These are phyloP conservation scores for Pyrgilauda ruficollis DNA, from an alignment of 2,113 vertebrate species.

Conservation along the genomic window DNA sequence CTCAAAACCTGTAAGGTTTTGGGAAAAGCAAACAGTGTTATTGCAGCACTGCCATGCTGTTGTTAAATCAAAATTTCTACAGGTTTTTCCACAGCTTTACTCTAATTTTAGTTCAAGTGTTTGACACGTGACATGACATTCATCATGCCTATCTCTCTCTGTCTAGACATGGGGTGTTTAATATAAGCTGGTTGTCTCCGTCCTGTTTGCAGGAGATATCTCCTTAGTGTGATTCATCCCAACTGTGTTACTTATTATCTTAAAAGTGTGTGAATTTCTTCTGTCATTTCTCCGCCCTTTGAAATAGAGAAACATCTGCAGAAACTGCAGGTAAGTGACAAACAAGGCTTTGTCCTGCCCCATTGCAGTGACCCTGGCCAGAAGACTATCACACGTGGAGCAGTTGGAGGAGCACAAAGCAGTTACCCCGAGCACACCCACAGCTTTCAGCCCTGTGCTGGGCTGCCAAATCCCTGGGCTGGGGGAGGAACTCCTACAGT, in stretches of 20 bases:
- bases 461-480: neutral
- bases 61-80: neutral
- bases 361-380: rapidly evolving
- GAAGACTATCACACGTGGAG: neutral
- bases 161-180: neutral
- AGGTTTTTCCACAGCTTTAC: neutral
- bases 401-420: neutral
- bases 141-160: neutral
- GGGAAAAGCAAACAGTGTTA: neutral
- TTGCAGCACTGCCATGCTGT: neutral
- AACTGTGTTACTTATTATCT: rapidly evolving
- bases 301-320: neutral
- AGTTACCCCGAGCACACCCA: rapidly evolving
- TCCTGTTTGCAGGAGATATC: neutral
- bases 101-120: neutral
- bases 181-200: neutral
- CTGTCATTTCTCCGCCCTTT: neutral
- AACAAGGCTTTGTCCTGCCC: neutral
- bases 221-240: neutral
- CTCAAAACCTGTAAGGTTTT: neutral
- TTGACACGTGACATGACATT: rapidly evolving
- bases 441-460: neutral
- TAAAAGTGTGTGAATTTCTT: neutral
- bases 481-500: neutral
- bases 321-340: neutral